Evolutionary conservation across 2,113 vertebrate species (phyloP).

Genomic region (Mustela lutreola): DNA sequence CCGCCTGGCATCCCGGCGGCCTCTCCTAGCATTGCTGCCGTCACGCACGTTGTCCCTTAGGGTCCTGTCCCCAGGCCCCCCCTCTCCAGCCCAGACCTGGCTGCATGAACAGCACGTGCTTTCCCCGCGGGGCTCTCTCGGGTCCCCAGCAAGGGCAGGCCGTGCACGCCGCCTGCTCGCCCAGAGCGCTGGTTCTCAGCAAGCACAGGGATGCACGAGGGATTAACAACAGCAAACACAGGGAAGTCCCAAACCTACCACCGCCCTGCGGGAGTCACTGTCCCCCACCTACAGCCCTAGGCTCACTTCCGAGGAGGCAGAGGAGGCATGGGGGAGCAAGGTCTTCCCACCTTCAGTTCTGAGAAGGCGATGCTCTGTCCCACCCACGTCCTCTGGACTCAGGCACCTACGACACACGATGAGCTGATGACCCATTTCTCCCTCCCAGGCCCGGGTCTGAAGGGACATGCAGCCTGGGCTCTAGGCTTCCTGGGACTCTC

Average conservation of each 20-base stretch:
- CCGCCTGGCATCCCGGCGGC: too few relatives aligned
- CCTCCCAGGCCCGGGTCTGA: neutral
- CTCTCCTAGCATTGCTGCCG: neutral
- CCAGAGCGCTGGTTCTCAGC: neutral
- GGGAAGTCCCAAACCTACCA: neutral
- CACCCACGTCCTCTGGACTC: rapidly evolving
- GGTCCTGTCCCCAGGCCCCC: too few relatives aligned
- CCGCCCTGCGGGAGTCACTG: neutral
- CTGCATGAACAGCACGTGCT: neutral
- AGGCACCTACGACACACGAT: rapidly evolving
- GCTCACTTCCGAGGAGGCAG: neutral
- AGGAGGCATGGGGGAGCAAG: too few relatives aligned
- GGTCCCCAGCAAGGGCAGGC: neutral
- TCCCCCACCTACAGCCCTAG: neutral
- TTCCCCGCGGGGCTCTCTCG: neutral
- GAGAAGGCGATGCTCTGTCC: neutral
- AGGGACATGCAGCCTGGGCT: neutral
- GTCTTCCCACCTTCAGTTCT: neutral
- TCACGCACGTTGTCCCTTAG: neutral
- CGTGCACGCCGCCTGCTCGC: neutral
- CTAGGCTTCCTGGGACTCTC: neutral
- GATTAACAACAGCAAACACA: neutral
- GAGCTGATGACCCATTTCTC: neutral
- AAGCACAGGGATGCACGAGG: neutral
- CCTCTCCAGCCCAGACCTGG: neutral